phyloP scores from a whole-genome alignment of 2,113 vertebrate species.

The Caloenas nicobarica region DNA sequence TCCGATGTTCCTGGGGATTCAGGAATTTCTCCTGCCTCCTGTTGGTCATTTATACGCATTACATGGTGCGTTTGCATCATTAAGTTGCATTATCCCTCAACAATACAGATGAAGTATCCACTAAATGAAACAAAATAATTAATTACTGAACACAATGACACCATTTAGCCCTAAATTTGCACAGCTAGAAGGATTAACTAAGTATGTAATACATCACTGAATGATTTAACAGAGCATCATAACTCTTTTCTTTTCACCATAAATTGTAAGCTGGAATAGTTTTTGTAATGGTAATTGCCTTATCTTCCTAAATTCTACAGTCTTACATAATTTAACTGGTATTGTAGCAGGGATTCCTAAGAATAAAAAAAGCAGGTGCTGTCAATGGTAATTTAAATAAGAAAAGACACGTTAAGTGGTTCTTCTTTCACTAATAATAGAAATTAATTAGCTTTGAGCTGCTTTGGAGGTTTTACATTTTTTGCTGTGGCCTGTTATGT shows the following conservation, averaged over 20 bases:
- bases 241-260: conserved; percentile 71
- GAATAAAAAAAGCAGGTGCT: conserved; percentile 76
- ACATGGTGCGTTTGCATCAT: background rate
- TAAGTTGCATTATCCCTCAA: background rate
- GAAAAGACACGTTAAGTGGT: conserved; percentile 79
- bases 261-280: conserved; percentile 74
- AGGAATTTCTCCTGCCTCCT: background rate
- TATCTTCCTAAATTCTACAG: conserved; percentile 78
- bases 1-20: background rate
- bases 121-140: conserved; percentile 62
- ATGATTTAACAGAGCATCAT: conserved; percentile 71
- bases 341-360: conserved; percentile 78
- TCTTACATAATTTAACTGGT: conserved; percentile 76
- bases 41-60: background rate
- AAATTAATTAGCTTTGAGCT: conserved; percentile 80
- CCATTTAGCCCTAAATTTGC: conserved; percentile 66
- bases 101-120: background rate
- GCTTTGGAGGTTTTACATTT: conserved; percentile 70
- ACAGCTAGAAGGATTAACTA: conserved; percentile 64
- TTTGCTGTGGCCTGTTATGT: conserved; percentile 67
- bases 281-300: conserved; percentile 80
- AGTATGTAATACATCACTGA: conserved; percentile 60
- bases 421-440: conserved; percentile 76
- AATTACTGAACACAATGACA: conserved; percentile 49
- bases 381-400: conserved; percentile 82